Evolutionary conservation across 2,113 vertebrate species (phyloP).

Genomic region (Ciconia maguari): DNA sequence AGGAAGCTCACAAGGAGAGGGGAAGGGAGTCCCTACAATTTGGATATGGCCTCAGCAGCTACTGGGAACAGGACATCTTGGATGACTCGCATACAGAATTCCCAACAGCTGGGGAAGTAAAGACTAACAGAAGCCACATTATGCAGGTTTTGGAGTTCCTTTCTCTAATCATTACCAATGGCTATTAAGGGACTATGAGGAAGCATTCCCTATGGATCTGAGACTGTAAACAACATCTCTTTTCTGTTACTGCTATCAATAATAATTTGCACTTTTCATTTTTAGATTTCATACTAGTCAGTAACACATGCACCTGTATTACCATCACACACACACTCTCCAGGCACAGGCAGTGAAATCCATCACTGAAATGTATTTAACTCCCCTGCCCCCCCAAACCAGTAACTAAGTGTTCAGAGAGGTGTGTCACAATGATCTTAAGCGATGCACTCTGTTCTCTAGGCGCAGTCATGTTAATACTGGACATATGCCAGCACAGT

Average conservation of each 20-base stretch:
- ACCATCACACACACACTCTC: background rate
- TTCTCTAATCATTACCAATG: background rate
- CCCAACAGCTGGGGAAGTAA: background rate
- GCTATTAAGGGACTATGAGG: background rate
- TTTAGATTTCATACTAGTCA: background rate
- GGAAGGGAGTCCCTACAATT: no score
- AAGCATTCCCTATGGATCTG: background rate
- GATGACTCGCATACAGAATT: background rate
- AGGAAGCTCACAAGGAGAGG: background rate
- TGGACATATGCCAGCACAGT: conserved; percentile 23
- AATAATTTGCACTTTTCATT: background rate
- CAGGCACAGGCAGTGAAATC: background rate
- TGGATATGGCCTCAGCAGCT: background rate
- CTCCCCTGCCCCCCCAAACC: background rate
- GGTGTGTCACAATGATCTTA: background rate
- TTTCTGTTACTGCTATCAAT: background rate
- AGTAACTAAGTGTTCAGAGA: background rate
- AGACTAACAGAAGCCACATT: background rate
- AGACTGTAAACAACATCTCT: background rate
- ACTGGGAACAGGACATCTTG: background rate
- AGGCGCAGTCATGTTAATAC: background rate
- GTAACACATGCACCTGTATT: background rate
- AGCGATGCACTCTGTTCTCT: background rate
- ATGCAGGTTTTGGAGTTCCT: background rate
- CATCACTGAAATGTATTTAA: background rate